These are phyloP conservation scores for Hemicrepidius hirtus DNA, from an alignment of 2,888 invertebrate genomes.

Conservation along the genomic window DNA sequence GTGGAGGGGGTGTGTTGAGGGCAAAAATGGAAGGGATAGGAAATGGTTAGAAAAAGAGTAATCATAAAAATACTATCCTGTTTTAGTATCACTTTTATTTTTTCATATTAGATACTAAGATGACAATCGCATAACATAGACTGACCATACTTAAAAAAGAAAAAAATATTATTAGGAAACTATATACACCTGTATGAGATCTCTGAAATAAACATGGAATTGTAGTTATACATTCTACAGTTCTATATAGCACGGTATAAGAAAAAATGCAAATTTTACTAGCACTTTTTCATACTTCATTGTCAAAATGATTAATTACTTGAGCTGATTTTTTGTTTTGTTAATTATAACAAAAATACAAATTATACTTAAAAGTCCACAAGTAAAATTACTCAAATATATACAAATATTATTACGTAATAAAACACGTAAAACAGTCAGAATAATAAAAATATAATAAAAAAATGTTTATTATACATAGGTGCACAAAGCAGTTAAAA, in stretches of 20 bases:
- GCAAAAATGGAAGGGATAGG: too few species aligned
- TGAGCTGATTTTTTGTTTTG: slow-evolving; percentile 36
- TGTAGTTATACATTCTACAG: slow-evolving; percentile 54
- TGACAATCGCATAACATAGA: slow-evolving; percentile 67
- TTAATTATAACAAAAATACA: slow-evolving; percentile 28
- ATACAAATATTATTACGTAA: slow-evolving; percentile 35
- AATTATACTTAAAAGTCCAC: slow-evolving; percentile 29
- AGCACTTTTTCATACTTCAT: slow-evolving; percentile 27
- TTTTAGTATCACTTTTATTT: slow-evolving; percentile 68
- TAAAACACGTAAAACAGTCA: slow-evolving; percentile 36
- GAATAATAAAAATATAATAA: slow-evolving; percentile 30
- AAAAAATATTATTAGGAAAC: slow-evolving; percentile 56
- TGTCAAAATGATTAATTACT: slow-evolving; percentile 29
- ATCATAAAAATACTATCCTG: background rate
- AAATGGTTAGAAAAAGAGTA: too few species aligned
- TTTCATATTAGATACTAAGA: slow-evolving; percentile 69
- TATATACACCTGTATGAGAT: slow-evolving; percentile 61
- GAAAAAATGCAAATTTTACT: slow-evolving; percentile 35
- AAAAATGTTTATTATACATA: slow-evolving; percentile 25
- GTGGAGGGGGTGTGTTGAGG: too few species aligned
- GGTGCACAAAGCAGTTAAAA: slow-evolving; percentile 47
- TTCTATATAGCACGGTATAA: slow-evolving; percentile 34
- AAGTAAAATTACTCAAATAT: slow-evolving; percentile 33
- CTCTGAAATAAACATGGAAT: slow-evolving; percentile 60
- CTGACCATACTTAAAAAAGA: slow-evolving; percentile 70